phyloP scores from a whole-genome alignment of 1,140 invertebrate species.

The Macrobrachium rosenbergii region DNA sequence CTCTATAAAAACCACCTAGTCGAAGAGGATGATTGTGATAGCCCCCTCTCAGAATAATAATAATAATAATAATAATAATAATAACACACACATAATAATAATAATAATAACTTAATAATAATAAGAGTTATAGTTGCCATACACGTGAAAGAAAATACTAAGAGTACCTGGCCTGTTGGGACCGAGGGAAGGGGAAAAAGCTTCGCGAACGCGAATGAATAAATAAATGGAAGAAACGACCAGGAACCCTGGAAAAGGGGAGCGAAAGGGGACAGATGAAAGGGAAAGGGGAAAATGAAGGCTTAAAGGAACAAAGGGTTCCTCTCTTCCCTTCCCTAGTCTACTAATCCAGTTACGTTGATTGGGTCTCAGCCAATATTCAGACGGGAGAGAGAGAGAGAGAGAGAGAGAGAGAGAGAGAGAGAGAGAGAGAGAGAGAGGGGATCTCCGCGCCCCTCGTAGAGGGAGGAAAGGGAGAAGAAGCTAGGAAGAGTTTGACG shows the following conservation, averaged over 20 bases:
- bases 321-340: slow-evolving; percentile 25
- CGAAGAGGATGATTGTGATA: no score
- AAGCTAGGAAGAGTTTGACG: neutral
- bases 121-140: no score
- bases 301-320: neutral
- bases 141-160: no score
- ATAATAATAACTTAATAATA: no score
- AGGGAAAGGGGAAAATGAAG: neutral
- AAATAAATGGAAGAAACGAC: neutral
- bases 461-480: neutral
- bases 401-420: neutral
- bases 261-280: neutral
- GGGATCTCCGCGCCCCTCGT: neutral
- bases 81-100: no score
- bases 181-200: no score
- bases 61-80: no score
- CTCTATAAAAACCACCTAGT: no score
- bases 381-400: slow-evolving; percentile 36
- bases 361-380: slow-evolving; percentile 56
- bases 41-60: no score
- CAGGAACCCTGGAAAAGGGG: neutral
- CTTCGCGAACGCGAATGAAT: no score
- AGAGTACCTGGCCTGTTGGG: no score
- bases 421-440: slow-evolving; percentile 1
- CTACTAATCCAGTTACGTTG: slow-evolving; percentile 60